Evolutionary conservation across 2,113 vertebrate genomes (phyloP).

Genomic region (Variabilichromis moorii): DNA sequence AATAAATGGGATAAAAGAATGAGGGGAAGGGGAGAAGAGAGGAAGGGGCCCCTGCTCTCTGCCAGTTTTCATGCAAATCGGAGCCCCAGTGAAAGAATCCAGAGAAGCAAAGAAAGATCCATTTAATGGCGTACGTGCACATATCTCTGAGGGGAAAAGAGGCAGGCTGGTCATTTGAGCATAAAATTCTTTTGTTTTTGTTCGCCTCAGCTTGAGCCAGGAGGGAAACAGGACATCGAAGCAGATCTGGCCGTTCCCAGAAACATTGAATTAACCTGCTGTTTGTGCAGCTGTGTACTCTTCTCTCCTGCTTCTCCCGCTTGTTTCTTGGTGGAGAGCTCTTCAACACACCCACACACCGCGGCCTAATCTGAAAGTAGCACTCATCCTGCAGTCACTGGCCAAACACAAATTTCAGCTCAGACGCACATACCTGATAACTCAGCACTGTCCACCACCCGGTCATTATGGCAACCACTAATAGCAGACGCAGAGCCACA

Average conservation of each 20-base stretch:
- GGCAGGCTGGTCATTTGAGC: background rate
- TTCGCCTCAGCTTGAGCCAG: background rate
- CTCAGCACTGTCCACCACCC: slow-evolving; percentile 17
- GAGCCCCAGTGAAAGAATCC: background rate
- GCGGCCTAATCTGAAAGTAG: background rate
- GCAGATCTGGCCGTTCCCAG: background rate
- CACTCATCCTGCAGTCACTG: background rate
- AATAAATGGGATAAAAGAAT: slow-evolving; percentile 22
- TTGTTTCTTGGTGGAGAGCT: background rate
- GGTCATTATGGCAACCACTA: slow-evolving; percentile 16
- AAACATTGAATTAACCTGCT: background rate
- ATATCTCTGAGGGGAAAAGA: background rate
- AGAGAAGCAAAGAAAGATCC: background rate
- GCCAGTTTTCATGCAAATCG: slow-evolving; percentile 42
- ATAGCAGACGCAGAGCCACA: background rate
- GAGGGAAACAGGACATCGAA: background rate
- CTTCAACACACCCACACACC: background rate
- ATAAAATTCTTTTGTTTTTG: background rate
- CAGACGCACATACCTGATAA: background rate
- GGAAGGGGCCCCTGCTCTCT: background rate
- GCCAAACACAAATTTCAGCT: background rate
- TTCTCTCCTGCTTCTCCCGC: background rate
- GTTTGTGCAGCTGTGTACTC: background rate
- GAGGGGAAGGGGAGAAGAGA: slow-evolving; percentile 10
- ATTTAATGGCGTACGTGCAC: background rate